Conservation (phyloP, 1,140 invertebrate species). For the Epicauta chinensis region DNA sequence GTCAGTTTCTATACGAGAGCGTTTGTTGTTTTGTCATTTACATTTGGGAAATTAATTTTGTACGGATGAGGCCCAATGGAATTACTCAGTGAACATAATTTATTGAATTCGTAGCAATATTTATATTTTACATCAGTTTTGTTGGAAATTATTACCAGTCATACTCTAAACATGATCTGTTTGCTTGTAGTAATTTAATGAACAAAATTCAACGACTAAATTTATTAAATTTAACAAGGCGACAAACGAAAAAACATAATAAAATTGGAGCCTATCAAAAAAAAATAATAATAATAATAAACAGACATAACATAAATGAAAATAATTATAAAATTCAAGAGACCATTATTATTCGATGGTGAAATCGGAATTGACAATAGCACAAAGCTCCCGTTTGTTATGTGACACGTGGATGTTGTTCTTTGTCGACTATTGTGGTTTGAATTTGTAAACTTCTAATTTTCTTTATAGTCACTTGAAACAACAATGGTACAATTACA, state of each 20-base stretch:
- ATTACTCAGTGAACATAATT: conserved; percentile 24
- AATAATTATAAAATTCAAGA: conserved; percentile 1
- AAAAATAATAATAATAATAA: neutral
- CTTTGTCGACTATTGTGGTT: conserved; percentile 8
- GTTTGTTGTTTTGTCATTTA: conserved; percentile 27
- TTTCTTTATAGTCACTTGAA: conserved; percentile 7
- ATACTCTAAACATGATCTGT: neutral
- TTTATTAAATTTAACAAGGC: no score
- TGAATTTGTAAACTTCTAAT: conserved; percentile 13
- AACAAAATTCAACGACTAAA: no score
- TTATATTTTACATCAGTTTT: conserved; percentile 12
- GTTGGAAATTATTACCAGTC: conserved; percentile 7
- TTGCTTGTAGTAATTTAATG: neutral
- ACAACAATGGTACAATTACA: conserved; percentile 3
- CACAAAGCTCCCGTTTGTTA: conserved; percentile 7
- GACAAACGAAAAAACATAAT: no score
- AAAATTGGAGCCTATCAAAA: no score
- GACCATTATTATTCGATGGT: conserved; percentile 14
- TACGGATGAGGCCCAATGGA: conserved; percentile 22
- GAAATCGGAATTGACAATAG: conserved; percentile 9
- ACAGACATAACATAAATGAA: neutral
- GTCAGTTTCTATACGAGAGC: conserved; percentile 20
- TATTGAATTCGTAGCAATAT: conserved; percentile 9
- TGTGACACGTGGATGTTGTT: conserved; percentile 13
- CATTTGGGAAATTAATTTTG: conserved; percentile 28